Evolutionary conservation across 2,113 vertebrate genomes (phyloP).

Genomic region (Notiomystis cincta): DNA sequence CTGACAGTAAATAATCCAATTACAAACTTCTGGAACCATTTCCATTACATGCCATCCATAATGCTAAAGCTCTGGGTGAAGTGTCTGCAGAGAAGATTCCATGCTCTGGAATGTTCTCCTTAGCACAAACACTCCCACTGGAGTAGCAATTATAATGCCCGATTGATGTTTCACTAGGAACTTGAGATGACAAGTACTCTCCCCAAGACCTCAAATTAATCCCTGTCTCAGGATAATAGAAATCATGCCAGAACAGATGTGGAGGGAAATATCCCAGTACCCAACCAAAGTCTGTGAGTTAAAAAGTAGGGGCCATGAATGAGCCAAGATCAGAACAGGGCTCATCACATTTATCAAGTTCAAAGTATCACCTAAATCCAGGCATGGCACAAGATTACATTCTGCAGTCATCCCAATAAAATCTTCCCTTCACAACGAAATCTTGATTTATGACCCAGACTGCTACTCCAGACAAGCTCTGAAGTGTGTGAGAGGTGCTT

Average conservation of each 20-base stretch:
- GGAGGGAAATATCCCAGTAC: neutral
- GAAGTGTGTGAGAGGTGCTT: neutral
- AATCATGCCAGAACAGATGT: neutral
- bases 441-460: neutral
- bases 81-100: neutral
- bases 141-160: neutral
- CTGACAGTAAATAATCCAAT: neutral
- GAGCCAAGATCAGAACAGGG: neutral
- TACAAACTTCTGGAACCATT: neutral
- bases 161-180: neutral
- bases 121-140: neutral
- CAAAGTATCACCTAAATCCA: neutral
- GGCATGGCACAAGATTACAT: neutral
- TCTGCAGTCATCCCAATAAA: neutral
- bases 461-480: neutral
- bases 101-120: neutral
- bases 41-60: neutral
- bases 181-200: neutral
- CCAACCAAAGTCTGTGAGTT: neutral
- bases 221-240: neutral
- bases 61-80: fast-evolving
- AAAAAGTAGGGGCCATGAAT: neutral
- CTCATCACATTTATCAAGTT: neutral
- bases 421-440: neutral
- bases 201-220: neutral